Evolutionary conservation across 2,113 vertebrate genomes (phyloP).

Genomic region (Otolemur garnettii): DNA sequence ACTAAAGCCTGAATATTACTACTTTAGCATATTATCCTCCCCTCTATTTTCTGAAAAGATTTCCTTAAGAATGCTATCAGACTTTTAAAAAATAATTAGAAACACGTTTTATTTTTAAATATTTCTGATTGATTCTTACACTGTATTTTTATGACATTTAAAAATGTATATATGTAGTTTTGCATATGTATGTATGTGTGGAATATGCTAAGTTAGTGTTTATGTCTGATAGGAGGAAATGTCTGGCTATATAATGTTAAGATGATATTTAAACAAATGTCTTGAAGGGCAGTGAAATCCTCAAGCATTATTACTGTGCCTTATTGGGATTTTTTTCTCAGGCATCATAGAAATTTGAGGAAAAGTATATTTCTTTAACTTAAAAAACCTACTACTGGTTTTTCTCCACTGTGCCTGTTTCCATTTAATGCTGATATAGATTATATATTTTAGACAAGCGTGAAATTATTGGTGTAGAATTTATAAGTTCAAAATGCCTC

Average conservation of each 20-base stretch:
- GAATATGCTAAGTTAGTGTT: neutral
- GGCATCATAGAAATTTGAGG: neutral
- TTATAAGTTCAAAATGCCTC: constrained; percentile 63
- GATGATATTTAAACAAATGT: constrained; percentile 25
- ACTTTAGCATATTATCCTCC: neutral
- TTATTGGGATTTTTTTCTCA: constrained; percentile 31
- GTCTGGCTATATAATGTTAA: constrained; percentile 55
- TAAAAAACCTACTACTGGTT: constrained; percentile 22
- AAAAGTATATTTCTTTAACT: constrained; percentile 42
- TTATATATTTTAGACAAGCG: constrained; percentile 57
- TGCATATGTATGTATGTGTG: neutral
- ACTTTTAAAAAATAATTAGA: constrained; percentile 47
- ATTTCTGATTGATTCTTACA: neutral
- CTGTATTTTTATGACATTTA: constrained; percentile 50
- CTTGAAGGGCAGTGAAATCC: constrained; percentile 49
- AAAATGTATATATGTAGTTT: neutral
- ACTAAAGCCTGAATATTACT: constrained; percentile 41
- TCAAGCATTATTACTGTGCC: constrained; percentile 5
- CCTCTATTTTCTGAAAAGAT: constrained; percentile 68
- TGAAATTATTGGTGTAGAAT: constrained; percentile 66
- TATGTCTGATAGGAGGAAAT: constrained; percentile 50
- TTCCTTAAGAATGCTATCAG: constrained; percentile 25
- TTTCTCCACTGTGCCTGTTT: constrained; percentile 55
- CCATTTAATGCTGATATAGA: constrained; percentile 48
- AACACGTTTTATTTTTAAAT: neutral